Conservation (phyloP, 2,888 invertebrate genomes). For the Rhamnusium bicolor region DNA sequence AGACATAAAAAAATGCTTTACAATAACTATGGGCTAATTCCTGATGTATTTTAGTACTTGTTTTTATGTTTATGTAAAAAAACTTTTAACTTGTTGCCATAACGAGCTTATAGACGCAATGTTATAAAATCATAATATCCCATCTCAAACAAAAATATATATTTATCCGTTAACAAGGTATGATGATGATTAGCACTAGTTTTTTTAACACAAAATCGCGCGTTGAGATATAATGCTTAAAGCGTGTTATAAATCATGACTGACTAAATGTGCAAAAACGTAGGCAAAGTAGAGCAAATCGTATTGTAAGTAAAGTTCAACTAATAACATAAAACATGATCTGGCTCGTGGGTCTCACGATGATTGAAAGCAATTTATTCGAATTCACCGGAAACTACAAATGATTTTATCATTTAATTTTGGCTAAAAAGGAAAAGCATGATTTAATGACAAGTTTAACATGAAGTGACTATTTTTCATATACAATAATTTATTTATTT, state of each 20-base stretch:
- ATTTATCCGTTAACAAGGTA: neutral
- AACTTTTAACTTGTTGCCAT: neutral
- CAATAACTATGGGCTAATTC: neutral
- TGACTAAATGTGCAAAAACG: slow-evolving; percentile 45
- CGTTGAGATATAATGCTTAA: slow-evolving; percentile 30
- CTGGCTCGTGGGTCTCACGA: slow-evolving; percentile 44
- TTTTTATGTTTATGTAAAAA: neutral
- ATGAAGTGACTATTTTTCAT: neutral
- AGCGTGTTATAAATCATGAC: slow-evolving; percentile 46
- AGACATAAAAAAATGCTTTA: neutral
- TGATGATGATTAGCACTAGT: slow-evolving; percentile 7
- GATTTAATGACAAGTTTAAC: neutral
- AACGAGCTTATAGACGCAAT: neutral
- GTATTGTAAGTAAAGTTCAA: slow-evolving; percentile 25
- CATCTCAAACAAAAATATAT: too few relatives aligned
- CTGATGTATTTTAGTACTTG: neutral
- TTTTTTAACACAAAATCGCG: slow-evolving; percentile 37
- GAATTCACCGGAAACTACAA: slow-evolving; percentile 34
- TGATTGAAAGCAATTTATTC: slow-evolving; percentile 31
- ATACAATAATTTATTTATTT: neutral
- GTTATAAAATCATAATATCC: neutral
- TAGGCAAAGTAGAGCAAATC: slow-evolving; percentile 46
- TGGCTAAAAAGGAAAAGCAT: slow-evolving; percentile 24
- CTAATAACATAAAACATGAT: slow-evolving; percentile 31
- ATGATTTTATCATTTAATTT: slow-evolving; percentile 8